These are phyloP conservation scores for Phalangium opilio DNA, from an alignment of 2,888 invertebrate genomes.

Conservation along the genomic window DNA sequence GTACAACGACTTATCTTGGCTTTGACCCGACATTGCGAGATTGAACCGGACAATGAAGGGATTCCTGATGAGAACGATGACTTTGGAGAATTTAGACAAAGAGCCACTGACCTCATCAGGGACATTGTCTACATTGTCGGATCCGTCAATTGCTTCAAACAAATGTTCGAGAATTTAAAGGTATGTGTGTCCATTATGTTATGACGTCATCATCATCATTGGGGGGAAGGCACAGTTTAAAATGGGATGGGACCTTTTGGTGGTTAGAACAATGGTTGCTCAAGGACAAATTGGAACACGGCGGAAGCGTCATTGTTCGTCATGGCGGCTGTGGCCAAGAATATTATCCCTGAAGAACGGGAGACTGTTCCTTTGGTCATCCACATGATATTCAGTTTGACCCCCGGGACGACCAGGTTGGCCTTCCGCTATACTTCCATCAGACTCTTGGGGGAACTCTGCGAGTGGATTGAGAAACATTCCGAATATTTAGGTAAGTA, in stretches of 20 bases:
- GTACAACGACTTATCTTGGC: conserved; percentile 78
- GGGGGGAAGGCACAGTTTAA: no score
- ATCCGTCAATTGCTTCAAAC: conserved; percentile 69
- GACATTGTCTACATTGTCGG: conserved; percentile 95
- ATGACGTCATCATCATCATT: background rate
- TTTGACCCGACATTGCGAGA: conserved; percentile 81
- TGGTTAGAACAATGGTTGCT: conserved; percentile 41
- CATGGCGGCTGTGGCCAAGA: conserved; percentile 89
- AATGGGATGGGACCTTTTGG: no score
- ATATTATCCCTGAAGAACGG: conserved; percentile 84
- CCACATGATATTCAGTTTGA: conserved; percentile 66
- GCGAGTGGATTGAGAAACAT: conserved; percentile 88
- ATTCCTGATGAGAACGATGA: conserved; percentile 68
- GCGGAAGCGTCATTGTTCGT: conserved; percentile 86
- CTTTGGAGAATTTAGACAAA: conserved; percentile 65
- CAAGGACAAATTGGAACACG: conserved; percentile 66
- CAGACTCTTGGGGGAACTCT: conserved; percentile 56
- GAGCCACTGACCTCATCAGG: conserved; percentile 83
- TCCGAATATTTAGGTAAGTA: conserved; percentile 44
- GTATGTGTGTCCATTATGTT: background rate
- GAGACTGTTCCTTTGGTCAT: conserved; percentile 86
- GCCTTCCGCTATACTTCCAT: conserved; percentile 75
- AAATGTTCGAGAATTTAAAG: conserved; percentile 45
- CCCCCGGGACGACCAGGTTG: conserved; percentile 58
- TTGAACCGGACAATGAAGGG: conserved; percentile 84